These are phyloP conservation scores for Malacoctenus gilli DNA, from an alignment of 2,797 vertebrate genomes.

Conservation along the genomic window DNA sequence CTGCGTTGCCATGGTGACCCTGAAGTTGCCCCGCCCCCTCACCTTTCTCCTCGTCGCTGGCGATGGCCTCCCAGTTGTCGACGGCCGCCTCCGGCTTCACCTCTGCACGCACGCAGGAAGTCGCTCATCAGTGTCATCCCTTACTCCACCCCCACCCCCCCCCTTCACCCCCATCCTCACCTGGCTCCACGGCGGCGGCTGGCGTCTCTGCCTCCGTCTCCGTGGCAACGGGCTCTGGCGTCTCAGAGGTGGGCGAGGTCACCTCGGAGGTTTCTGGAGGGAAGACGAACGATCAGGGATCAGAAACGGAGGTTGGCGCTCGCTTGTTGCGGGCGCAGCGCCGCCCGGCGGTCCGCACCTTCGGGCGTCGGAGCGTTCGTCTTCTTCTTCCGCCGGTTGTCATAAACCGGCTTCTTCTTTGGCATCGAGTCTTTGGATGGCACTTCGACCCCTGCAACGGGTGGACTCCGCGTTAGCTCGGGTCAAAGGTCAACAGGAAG, in stretches of 20 bases:
- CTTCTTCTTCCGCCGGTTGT: slow-evolving; percentile 95
- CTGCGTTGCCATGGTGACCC: too few relatives aligned
- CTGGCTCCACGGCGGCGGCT: slow-evolving; percentile 50
- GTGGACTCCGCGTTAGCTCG: too few relatives aligned
- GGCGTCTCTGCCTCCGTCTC: slow-evolving; percentile 49
- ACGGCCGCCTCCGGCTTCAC: slow-evolving; percentile 63
- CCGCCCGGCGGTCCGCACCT: slow-evolving; percentile 65
- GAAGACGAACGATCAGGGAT: background rate
- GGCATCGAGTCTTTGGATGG: slow-evolving; percentile 95
- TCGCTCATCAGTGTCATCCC: background rate
- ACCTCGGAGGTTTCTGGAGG: slow-evolving; percentile 73
- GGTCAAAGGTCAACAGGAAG: too few relatives aligned
- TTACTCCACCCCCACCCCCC: background rate
- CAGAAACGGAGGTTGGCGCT: background rate
- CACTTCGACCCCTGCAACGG: slow-evolving; percentile 93
- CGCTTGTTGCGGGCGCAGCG: too few relatives aligned
- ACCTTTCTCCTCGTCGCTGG: slow-evolving; percentile 77
- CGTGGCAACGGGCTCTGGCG: slow-evolving; percentile 60
- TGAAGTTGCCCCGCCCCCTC: background rate
- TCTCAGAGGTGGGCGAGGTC: slow-evolving; percentile 62
- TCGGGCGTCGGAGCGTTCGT: slow-evolving; percentile 83
- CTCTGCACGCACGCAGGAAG: slow-evolving; percentile 35
- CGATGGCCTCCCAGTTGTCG: slow-evolving; percentile 78
- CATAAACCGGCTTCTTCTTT: slow-evolving; percentile 96
- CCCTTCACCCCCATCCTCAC: slow-evolving; percentile 46